Base-by-base conservation (phyloP, 1,140 invertebrate genomes). In the Mycetomoellerius zeteki region DNA sequence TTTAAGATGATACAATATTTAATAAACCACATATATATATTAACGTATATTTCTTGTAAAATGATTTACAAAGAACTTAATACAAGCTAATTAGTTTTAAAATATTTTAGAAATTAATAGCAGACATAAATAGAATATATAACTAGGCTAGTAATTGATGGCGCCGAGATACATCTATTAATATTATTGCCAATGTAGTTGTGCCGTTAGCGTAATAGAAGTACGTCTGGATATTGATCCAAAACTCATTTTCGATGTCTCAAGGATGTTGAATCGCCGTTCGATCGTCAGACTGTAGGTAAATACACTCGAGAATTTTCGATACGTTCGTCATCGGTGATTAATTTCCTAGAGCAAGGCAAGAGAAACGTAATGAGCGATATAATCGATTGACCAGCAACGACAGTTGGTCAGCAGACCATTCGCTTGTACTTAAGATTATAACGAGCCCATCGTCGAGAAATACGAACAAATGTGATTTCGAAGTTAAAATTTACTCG, bases 221-320 rank as follows among this genome's bases (percentile, higher is more conserved):
- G n/a, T 67, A 52, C 3, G n/a, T 52, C 27, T 81, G 30, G 30
- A 14, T 10, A 71, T 71, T 16, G 52, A 81, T 54, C 62, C 7
- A 2, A 0, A 21, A 2, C 19, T 71, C 12, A 43, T 81, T 81
- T 56, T 21, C 33, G 4, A 56, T 37, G 30, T 72, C 33, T 56
- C 21, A 6, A 58, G 67, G 30, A 43, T 6, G 3, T 58, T 12
- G 19, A 16, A 21, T 43, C 50, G 16, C 6, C 30, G 69, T 43
- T 2, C 30, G 21, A 27, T 19, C 21, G 52, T 58, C 6, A 24
- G 4, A 16, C 69, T 72, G 47, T 60, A 73, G 21, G 21, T 2
- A 65, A 54, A 60, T 82, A 2, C 4, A 73, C 14, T 82, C 24
- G 8, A 84, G 37, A 60, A 33, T 60, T 60, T 73, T 75, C 10